phyloP scores from a whole-genome alignment of 2,797 vertebrate species.

The Tangara arthus region DNA sequence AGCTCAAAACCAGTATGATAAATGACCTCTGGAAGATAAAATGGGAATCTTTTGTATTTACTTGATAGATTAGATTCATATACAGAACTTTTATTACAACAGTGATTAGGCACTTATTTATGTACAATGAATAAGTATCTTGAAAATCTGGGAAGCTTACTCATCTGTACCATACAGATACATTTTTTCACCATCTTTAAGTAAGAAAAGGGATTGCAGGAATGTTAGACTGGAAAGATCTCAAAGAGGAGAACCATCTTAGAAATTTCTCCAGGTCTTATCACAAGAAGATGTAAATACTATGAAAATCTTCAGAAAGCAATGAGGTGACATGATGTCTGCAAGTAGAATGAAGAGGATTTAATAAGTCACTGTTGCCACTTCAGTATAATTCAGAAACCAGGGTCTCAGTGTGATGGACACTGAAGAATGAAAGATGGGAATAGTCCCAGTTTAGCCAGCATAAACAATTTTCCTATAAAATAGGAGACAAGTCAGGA shows the following conservation, averaged over 20 bases:
- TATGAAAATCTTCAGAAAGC: background rate
- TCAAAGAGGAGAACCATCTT: background rate
- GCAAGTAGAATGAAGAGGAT: background rate
- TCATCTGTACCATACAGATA: background rate
- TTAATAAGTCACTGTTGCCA: background rate
- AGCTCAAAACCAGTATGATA: background rate
- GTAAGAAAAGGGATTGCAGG: background rate
- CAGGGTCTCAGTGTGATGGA: background rate
- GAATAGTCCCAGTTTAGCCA: background rate
- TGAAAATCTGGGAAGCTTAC: background rate
- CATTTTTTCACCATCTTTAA: background rate
- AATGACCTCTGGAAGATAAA: background rate
- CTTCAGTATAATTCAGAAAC: background rate
- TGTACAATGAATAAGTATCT: background rate
- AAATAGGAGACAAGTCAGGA: background rate
- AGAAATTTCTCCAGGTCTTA: background rate
- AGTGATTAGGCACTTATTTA: background rate
- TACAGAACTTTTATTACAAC: background rate
- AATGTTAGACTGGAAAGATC: background rate
- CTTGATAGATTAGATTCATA: background rate
- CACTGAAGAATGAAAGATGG: background rate
- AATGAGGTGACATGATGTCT: background rate
- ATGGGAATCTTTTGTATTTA: background rate
- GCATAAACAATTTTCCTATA: background rate
- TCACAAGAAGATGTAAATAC: rapidly evolving